Evolutionary conservation across 1,140 invertebrate genomes (phyloP).

Genomic region (Saxidomus purpurata): DNA sequence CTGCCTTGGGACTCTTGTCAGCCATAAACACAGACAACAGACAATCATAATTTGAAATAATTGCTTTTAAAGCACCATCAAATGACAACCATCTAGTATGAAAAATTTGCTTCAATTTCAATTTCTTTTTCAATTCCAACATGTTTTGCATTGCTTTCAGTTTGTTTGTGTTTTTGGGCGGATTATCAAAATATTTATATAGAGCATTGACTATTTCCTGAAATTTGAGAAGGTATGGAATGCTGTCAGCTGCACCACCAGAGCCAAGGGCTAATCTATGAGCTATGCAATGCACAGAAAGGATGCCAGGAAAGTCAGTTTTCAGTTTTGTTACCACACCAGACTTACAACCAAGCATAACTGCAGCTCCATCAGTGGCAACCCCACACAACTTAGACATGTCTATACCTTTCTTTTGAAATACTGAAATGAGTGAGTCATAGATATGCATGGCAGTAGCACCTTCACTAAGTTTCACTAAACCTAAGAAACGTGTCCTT

Average conservation of each 20-base stretch:
- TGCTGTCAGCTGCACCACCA: slow-evolving; percentile 8
- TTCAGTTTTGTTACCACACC: background rate
- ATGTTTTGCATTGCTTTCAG: too few species aligned
- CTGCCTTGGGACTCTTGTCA: too few species aligned
- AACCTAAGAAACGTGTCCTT: background rate
- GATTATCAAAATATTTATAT: background rate
- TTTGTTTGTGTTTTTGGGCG: background rate
- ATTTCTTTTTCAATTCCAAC: too few species aligned
- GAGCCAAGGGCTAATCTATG: slow-evolving; percentile 1
- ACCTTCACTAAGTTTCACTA: background rate
- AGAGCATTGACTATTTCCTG: too few species aligned
- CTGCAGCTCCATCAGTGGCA: slow-evolving; percentile 1
- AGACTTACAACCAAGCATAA: background rate
- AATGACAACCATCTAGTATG: too few species aligned
- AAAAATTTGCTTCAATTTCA: too few species aligned
- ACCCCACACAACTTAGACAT: background rate
- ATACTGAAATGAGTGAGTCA: background rate
- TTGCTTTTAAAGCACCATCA: too few species aligned
- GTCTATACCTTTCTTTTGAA: background rate
- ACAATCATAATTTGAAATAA: too few species aligned
- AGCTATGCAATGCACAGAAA: slow-evolving; percentile 5
- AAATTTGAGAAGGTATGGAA: too few species aligned
- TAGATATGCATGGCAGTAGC: background rate
- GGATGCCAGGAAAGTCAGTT: background rate
- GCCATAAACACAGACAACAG: too few species aligned